A percentile compares a stretch with the other conserved stretches of the same genome.
These are phyloP conservation scores for Rhyacophila brunnea DNA, from an alignment of 1,140 invertebrate genomes.

Conservation along the genomic window DNA sequence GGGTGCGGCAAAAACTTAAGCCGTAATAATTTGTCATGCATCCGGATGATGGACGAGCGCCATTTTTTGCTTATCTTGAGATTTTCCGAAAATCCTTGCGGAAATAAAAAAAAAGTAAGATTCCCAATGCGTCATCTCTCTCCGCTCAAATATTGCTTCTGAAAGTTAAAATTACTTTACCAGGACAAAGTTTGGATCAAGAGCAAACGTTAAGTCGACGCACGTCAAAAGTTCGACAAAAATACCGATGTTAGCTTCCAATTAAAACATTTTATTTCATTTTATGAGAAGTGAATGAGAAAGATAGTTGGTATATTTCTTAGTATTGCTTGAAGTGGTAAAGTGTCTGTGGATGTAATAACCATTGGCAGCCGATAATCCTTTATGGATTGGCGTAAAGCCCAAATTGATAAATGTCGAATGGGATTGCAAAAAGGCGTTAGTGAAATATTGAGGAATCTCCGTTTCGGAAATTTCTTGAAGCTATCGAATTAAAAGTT, in stretches of 20 bases:
- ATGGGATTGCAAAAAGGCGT: constrained; percentile 3
- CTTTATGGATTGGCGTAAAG: constrained; percentile 5
- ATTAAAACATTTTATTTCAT: neutral
- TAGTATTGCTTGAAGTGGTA: neutral
- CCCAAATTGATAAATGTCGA: constrained; percentile 14
- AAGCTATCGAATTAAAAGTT: no score
- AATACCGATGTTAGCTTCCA: neutral
- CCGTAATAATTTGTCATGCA: constrained; percentile 17
- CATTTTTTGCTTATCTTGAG: constrained; percentile 15
- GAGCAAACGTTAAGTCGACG: constrained; percentile 10
- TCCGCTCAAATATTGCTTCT: constrained; percentile 18
- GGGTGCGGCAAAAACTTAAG: neutral
- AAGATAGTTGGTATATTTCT: no score
- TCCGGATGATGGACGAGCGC: constrained; percentile 12
- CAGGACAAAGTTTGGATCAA: constrained; percentile 24
- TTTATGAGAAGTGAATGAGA: no score
- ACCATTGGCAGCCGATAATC: neutral
- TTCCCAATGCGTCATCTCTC: constrained; percentile 13
- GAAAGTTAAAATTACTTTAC: constrained; percentile 26
- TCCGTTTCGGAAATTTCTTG: no score
- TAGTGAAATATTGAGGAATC: neutral
- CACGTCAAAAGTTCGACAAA: neutral
- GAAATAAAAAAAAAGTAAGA: constrained; percentile 21
- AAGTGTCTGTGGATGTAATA: neutral
- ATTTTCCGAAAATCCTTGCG: constrained; percentile 17